Base-by-base conservation (phyloP, 2,797 vertebrate genomes). In the Toxotes lorentzi region DNA sequence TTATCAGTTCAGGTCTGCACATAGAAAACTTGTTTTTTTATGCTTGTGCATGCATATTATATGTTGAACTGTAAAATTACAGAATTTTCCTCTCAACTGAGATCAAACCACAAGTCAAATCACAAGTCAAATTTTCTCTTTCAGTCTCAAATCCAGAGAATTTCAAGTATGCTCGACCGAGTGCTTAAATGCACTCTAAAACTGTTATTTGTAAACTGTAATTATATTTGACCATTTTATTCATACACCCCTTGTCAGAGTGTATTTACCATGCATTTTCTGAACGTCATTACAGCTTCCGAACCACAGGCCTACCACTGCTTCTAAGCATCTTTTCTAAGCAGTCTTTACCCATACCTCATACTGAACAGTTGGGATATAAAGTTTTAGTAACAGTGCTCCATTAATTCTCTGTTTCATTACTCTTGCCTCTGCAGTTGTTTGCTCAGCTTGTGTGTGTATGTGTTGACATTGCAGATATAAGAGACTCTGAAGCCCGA, bases 401-500 rank as follows among this genome's bases (percentile, higher is more conserved):
- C 56, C 62, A 81, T 86, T 81, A 81, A 85, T 79, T 73, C 81
- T 81, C 70, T 68, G 77, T 83, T 84, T 84, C 80, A 90, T 84
- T 78, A 76, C 70, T 82, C 70, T 78, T 77, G 80, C 84, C 56
- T 67, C 65, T 79, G 66, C 83, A 68, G 77, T 80, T 83, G 69
- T 90, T 85, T 86, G 82, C 80, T 92, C 81, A 89, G 79, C 51
- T 10, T 77, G 43, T 77, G 48, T 79, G 64, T 68, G 58, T 81
- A 66, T 86, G 74, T 81, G 71, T 88, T 83, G 62, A 83, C 35
- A 3, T 89, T 92, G 85, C 91, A 96, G 95, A 95, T 80, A 93
- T 95, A 88, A 90, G 95, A 72, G 95, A 96, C 90, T 92, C 95
- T 1, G 95, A 95, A 81, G 97, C 98, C n/a, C 97, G 97, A 87